phyloP scores from a whole-genome alignment of 2,888 invertebrate genomes.

The Chrysotoxum bicinctum region DNA sequence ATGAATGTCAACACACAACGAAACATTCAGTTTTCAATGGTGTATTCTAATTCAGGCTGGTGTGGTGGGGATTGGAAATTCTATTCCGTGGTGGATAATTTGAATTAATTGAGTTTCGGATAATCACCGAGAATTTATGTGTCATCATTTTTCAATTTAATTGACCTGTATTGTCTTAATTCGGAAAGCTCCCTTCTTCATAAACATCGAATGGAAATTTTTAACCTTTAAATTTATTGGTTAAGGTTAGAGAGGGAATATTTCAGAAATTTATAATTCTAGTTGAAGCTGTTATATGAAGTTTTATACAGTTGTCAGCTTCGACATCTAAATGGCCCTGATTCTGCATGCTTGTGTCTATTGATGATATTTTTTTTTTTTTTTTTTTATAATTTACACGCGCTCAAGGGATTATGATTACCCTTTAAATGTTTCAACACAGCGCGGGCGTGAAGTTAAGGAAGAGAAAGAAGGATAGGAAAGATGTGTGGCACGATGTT shows the following conservation, averaged over 20 bases:
- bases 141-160: slow-evolving; percentile 66
- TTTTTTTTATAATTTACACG: too few species aligned
- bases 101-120: slow-evolving; percentile 67
- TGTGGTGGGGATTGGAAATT: slow-evolving; percentile 11
- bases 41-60: background rate
- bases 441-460: too few species aligned
- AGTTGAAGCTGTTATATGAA: background rate
- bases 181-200: slow-evolving; percentile 20
- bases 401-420: too few species aligned
- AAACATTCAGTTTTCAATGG: background rate
- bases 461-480: too few species aligned
- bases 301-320: background rate
- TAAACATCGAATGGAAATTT: slow-evolving; percentile 22
- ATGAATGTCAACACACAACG: slow-evolving; percentile 4
- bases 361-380: too few species aligned
- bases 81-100: slow-evolving; percentile 56
- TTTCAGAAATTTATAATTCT: too few species aligned
- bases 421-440: too few species aligned
- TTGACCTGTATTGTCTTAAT: slow-evolving; percentile 66
- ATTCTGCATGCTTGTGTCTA: too few species aligned
- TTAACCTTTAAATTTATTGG: background rate
- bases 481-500: too few species aligned
- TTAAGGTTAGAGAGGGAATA: background rate
- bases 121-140: slow-evolving; percentile 62
- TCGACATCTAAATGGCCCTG: too few species aligned